Conservation (phyloP, 1,140 invertebrate species). For the Apis laboriosa region DNA sequence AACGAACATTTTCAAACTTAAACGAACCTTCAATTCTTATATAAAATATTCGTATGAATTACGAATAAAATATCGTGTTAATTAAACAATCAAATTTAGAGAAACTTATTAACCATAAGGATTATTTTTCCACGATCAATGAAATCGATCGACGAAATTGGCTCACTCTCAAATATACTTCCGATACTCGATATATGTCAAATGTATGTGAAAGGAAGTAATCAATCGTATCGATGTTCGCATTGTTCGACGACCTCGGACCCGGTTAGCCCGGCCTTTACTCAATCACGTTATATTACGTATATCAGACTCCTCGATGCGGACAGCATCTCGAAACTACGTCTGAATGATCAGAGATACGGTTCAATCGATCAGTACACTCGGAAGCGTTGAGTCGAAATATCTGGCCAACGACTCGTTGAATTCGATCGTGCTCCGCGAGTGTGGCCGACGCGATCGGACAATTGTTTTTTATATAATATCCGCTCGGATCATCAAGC, state of each 20-base stretch:
- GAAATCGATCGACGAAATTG: not conserved
- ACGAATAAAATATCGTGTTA: too few relatives aligned
- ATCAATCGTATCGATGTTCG: not conserved
- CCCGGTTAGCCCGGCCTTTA: too few relatives aligned
- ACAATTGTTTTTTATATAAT: constrained; percentile 62
- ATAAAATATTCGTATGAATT: too few relatives aligned
- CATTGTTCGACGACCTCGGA: not conserved
- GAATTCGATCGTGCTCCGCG: constrained; percentile 31
- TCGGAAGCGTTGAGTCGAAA: constrained; percentile 2
- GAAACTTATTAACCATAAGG: too few relatives aligned
- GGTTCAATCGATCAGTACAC: constrained; percentile 1
- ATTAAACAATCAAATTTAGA: too few relatives aligned
- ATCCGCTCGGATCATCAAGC: constrained; percentile 44
- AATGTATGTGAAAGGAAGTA: too few relatives aligned
- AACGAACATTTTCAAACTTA: too few relatives aligned
- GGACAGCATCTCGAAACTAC: constrained; percentile 8
- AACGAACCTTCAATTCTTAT: too few relatives aligned
- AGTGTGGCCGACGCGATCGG: constrained; percentile 24
- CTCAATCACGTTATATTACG: not conserved
- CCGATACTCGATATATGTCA: not conserved
- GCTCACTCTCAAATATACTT: not conserved
- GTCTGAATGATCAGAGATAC: constrained; percentile 19
- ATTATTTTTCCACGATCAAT: too few relatives aligned
- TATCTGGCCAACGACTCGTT: constrained; percentile 15
- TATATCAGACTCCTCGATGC: not conserved